These are phyloP conservation scores for Zosterops japonicus DNA, from an alignment of 2,113 vertebrate species.

Conservation along the genomic window DNA sequence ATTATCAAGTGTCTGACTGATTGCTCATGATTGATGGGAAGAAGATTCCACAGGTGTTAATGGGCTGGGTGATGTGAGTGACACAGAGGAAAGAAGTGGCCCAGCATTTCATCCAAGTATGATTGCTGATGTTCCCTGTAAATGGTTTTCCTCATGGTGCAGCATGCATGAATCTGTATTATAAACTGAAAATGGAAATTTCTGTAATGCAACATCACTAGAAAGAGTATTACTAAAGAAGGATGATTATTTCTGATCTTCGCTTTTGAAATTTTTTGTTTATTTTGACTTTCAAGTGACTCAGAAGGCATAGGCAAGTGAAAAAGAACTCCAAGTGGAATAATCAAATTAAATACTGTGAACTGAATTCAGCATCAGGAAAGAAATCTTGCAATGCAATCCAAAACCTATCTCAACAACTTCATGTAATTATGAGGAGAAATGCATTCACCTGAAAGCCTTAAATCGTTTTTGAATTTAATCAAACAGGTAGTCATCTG, in stretches of 20 bases:
- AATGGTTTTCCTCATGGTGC: not conserved
- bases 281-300: slow-evolving; percentile 4
- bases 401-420: not conserved
- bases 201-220: not conserved
- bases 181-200: slow-evolving; percentile 6
- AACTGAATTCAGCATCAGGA: not conserved
- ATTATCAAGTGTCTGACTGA: slow-evolving; percentile 76
- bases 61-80: slow-evolving; percentile 27
- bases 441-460: not conserved
- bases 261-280: not conserved
- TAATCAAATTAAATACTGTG: not conserved
- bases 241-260: slow-evolving; percentile 12
- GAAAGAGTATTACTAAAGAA: not conserved
- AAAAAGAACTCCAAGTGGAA: not conserved
- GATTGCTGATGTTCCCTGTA: not conserved
- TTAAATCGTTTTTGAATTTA: not conserved
- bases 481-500: not conserved
- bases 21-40: slow-evolving; percentile 64
- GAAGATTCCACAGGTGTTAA: slow-evolving; percentile 60
- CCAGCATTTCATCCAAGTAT: not conserved
- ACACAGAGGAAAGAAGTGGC: not conserved
- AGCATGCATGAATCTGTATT: not conserved
- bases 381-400: not conserved
- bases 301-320: not conserved
- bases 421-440: not conserved